phyloP scores from a whole-genome alignment of 2,888 invertebrate genomes.

The Eristalis pertinax region DNA sequence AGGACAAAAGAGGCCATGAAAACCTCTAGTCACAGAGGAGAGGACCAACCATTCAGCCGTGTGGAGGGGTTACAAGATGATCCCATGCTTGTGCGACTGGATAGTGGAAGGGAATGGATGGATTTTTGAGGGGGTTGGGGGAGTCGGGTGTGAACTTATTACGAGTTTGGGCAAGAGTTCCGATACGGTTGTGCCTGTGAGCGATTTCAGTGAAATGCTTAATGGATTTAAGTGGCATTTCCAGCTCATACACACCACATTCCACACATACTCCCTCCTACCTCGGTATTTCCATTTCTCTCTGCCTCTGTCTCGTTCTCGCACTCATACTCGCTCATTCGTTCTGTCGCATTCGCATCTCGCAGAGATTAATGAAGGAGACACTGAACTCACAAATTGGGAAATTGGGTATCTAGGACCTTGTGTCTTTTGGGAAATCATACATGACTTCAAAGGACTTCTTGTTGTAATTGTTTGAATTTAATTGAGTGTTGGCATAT shows the following conservation, averaged over 20 bases:
- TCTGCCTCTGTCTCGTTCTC: background rate
- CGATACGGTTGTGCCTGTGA: slow-evolving; percentile 25
- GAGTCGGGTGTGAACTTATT: slow-evolving; percentile 59
- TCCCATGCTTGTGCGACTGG: background rate
- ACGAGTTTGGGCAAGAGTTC: slow-evolving; percentile 47
- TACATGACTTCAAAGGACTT: slow-evolving; percentile 40
- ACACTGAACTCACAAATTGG: slow-evolving; percentile 25
- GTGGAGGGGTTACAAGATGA: slow-evolving; percentile 10
- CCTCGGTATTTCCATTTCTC: background rate
- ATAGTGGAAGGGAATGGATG: background rate
- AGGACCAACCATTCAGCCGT: background rate
- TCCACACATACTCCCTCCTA: background rate
- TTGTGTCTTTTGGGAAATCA: slow-evolving; percentile 55
- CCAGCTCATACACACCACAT: slow-evolving; percentile 35
- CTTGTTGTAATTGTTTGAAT: slow-evolving; percentile 41
- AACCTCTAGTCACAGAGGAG: slow-evolving; percentile 3
- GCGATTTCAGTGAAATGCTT: slow-evolving; percentile 52
- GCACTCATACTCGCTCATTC: background rate
- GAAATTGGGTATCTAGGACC: slow-evolving; percentile 58
- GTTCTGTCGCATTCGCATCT: background rate
- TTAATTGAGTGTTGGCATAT: slow-evolving; percentile 39
- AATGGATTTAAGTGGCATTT: slow-evolving; percentile 66
- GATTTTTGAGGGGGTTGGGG: slow-evolving; percentile 27
- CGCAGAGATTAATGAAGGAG: slow-evolving; percentile 31
- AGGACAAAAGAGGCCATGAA: slow-evolving; percentile 61